Conservation (phyloP, 1,140 invertebrate species). For the Ylistrum balloti region DNA sequence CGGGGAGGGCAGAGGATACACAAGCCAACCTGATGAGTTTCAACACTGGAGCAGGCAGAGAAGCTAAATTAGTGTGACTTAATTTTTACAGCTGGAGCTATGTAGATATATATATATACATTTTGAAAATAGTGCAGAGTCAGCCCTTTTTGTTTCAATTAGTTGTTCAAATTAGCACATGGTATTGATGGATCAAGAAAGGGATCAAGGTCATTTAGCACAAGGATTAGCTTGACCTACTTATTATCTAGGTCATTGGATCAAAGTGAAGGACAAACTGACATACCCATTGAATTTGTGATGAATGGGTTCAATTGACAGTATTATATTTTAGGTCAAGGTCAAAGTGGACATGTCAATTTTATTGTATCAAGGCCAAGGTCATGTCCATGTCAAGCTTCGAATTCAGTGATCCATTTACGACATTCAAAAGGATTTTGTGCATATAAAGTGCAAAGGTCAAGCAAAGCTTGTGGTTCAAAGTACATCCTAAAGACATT, state of each 20-base stretch:
- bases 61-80: slow-evolving; percentile 30
- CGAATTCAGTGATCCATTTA: neutral
- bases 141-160: slow-evolving; percentile 39
- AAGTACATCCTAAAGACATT: neutral
- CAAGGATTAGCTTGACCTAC: neutral
- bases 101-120: neutral
- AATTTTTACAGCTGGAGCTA: neutral
- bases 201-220: neutral
- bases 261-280: neutral
- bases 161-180: neutral
- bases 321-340: neutral
- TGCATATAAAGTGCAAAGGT: neutral
- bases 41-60: slow-evolving; percentile 8
- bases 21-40: neutral
- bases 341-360: neutral
- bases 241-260: neutral
- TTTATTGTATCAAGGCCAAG: neutral
- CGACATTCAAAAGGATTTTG: neutral
- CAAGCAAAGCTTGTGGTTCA: neutral
- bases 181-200: neutral
- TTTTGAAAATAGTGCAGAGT: neutral
- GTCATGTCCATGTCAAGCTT: no score
- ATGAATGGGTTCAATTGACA: no score
- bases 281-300: neutral
- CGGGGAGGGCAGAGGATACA: neutral